phyloP scores from a whole-genome alignment of 2,888 invertebrate species.

The Ctenicera cuprea region DNA sequence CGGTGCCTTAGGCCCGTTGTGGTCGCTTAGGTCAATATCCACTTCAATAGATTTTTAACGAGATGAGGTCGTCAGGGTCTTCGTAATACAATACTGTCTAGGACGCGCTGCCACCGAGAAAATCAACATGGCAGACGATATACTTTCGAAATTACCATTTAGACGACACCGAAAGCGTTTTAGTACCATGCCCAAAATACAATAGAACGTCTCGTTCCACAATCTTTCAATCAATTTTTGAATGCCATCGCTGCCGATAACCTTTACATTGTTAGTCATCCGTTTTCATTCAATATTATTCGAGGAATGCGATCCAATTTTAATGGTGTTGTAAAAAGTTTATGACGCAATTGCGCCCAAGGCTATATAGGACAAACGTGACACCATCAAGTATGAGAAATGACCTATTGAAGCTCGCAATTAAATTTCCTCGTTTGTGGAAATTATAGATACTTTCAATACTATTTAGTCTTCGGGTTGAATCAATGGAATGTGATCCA shows the following conservation, averaged over 20 bases:
- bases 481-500: background rate
- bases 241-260: constrained; percentile 10
- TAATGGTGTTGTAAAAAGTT: background rate
- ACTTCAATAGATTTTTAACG: constrained; percentile 43
- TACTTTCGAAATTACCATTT: constrained; percentile 13
- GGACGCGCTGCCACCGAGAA: constrained; percentile 13
- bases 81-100: constrained; percentile 39
- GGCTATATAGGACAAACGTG: constrained; percentile 9
- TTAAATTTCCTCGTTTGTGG: too few species aligned
- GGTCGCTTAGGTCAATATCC: constrained; percentile 42
- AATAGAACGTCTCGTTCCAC: background rate
- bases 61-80: constrained; percentile 38
- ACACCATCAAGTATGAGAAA: background rate
- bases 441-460: too few species aligned
- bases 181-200: background rate
- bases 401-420: background rate
- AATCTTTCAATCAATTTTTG: constrained; percentile 8
- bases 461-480: too few species aligned
- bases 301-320: constrained; percentile 13
- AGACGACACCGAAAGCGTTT: constrained; percentile 11
- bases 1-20: constrained; percentile 31
- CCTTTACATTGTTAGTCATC: constrained; percentile 15
- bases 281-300: constrained; percentile 12
- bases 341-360: constrained; percentile 15
- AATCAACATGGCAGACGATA: constrained; percentile 16